Evolutionary conservation across 2,888 invertebrate species (phyloP), one percentile per base, ranked within the genome.

Genomic region (Hydrotaea cyrtoneurina): DNA sequence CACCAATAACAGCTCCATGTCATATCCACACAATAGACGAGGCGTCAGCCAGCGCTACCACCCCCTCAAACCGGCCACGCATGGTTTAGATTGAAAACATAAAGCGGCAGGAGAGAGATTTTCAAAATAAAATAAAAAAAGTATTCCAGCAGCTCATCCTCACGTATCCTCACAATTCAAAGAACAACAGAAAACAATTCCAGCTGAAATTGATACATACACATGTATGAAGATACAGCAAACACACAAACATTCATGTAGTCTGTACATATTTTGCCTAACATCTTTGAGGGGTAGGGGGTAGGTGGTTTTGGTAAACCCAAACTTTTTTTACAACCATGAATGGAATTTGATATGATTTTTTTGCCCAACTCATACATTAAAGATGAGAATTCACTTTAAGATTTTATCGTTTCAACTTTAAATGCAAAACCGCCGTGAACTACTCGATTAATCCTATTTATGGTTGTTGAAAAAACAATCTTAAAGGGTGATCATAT

Each of bases 271-370:
- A 31, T 4, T 31, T 31, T 31, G 3, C 31, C 31, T 31, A 31
- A 31, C 36, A 8, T 36, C 4, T 36, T 36, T 36, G 36, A 39
- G 39, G 39, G 7, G 39, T 11, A 39, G 39, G 10, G 39, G 55
- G 57, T 57, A 17, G 39, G 19, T 39, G 23, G 11, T 31, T 2
- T 31, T 31, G 57, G 21, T 2, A 55, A 15, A 26, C 7, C n/a
- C n/a, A n/a, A n/a, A 64, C 17, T 39, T 72, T 43, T 55, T 72
- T 72, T 77, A 62, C 64, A 53, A 43, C 64, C 64, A 72, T 57
- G 43, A 77, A 76, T 43, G 57, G 55, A 53, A 55, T 46, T 43
- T 19, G 8, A 39, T 71, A 76, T 62, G 66, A 46, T 53, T 50
- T 72, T 50, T 72, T 23, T 8, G 13, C 46, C 11, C 13, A 57